These are phyloP conservation scores for Drosophila eohydei DNA, from an alignment of 2,888 invertebrate genomes.

Conservation along the genomic window DNA sequence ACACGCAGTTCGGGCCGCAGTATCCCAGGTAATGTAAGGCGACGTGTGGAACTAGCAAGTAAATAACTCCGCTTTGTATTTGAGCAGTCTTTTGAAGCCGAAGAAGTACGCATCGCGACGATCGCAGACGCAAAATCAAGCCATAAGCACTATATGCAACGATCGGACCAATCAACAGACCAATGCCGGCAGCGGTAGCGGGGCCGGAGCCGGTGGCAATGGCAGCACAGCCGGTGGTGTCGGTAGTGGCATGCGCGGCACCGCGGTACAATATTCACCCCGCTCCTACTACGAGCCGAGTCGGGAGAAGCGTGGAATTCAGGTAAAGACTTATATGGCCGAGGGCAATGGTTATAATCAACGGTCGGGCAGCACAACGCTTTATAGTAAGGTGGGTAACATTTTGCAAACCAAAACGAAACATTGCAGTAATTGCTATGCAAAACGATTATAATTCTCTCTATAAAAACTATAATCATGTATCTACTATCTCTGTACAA, in stretches of 20 bases:
- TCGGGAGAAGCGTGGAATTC: conserved; percentile 90
- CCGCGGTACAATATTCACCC: conserved; percentile 86
- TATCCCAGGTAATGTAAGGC: conserved; percentile 93
- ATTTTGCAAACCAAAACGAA: conserved; percentile 69
- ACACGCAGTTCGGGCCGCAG: conserved; percentile 97
- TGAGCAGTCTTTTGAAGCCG: conserved; percentile 87
- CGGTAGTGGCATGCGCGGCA: conserved; percentile 72
- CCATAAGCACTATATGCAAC: conserved; percentile 85
- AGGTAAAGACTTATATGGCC: conserved; percentile 98
- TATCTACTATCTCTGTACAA: conserved; percentile 14
- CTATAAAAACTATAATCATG: conserved; percentile 52
- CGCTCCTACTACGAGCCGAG: conserved; percentile 83
- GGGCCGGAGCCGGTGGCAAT: conserved; percentile 73
- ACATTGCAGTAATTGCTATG: conserved; percentile 60
- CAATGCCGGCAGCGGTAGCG: conserved; percentile 80
- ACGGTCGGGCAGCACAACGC: conserved; percentile 89
- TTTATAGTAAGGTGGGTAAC: conserved; percentile 95
- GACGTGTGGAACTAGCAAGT: neutral
- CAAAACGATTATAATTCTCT: conserved; percentile 46
- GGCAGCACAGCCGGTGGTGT: conserved; percentile 60
- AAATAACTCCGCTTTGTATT: too few relatives aligned
- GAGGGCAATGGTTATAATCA: conserved; percentile 93
- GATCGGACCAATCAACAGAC: conserved; percentile 86
- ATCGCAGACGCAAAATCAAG: conserved; percentile 86
- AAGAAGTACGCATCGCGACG: conserved; percentile 89